A percentile compares a stretch with the other conserved stretches of the same genome.
phyloP scores from a whole-genome alignment of 2,888 invertebrate genomes.

The Choreutis nemorana region DNA sequence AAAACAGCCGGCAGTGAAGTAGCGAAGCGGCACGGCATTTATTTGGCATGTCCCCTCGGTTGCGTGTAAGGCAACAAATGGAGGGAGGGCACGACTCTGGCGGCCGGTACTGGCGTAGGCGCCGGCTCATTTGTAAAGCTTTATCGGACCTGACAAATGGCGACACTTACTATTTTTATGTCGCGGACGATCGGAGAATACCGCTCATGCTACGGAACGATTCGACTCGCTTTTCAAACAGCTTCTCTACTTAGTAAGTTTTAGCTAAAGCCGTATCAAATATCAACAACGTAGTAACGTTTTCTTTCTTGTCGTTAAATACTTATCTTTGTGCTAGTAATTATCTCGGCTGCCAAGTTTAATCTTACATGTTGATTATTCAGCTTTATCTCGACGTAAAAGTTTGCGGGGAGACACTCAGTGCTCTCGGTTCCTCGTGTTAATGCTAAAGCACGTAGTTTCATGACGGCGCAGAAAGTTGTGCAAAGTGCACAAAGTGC shows the following conservation, averaged over 20 bases:
- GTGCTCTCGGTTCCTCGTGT: no score
- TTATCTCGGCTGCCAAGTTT: neutral
- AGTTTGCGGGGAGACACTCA: conserved; percentile 51
- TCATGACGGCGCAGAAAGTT: conserved; percentile 58
- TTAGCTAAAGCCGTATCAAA: neutral
- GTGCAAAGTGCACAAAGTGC: conserved; percentile 62
- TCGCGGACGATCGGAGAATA: conserved; percentile 37
- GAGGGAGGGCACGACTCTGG: conserved; percentile 32
- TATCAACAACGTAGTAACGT: neutral
- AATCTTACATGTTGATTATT: conserved; percentile 39
- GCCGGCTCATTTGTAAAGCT: conserved; percentile 55
- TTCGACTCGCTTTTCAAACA: conserved; percentile 11
- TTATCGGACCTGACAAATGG: conserved; percentile 53
- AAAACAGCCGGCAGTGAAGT: no score
- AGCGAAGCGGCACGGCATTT: conserved; percentile 36
- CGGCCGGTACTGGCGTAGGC: conserved; percentile 34
- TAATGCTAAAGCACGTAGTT: conserved; percentile 63
- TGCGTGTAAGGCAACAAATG: conserved; percentile 46
- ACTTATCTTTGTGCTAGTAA: neutral
- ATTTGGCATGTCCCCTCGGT: conserved; percentile 36
- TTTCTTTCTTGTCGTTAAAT: neutral
- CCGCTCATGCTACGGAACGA: conserved; percentile 20
- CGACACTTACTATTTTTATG: conserved; percentile 46
- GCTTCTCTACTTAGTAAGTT: neutral
- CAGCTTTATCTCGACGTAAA: conserved; percentile 50